Conservation (phyloP, 2,888 invertebrate species). For the Tetanocera ferruginea region DNA sequence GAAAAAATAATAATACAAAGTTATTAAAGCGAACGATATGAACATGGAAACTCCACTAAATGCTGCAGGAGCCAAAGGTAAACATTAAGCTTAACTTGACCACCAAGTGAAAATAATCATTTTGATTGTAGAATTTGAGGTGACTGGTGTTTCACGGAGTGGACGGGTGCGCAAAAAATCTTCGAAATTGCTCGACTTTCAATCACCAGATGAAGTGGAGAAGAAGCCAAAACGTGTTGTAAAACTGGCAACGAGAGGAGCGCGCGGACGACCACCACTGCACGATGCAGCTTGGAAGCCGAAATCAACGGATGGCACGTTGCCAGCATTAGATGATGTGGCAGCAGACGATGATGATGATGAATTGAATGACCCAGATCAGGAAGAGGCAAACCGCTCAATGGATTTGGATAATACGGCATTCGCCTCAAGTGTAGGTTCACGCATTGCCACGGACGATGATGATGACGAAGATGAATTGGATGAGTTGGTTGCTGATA, state of each 20-base stretch:
- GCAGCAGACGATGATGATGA: slow-evolving; percentile 56
- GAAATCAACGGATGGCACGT: slow-evolving; percentile 29
- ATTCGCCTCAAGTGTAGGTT: slow-evolving; percentile 37
- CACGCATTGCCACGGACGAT: slow-evolving; percentile 4
- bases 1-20: slow-evolving; percentile 20
- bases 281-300: slow-evolving; percentile 18
- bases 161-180: slow-evolving; percentile 95
- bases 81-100: neutral
- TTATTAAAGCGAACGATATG: neutral
- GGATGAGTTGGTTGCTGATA: slow-evolving; percentile 63
- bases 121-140: slow-evolving; percentile 76
- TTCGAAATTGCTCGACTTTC: slow-evolving; percentile 93
- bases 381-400: slow-evolving; percentile 13
- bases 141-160: slow-evolving; percentile 89
- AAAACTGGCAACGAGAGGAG: slow-evolving; percentile 24
- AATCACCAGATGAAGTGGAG: slow-evolving; percentile 88
- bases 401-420: neutral
- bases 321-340: slow-evolving; percentile 49
- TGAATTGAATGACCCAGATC: slow-evolving; percentile 54
- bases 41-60: slow-evolving; percentile 41
- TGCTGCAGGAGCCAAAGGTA: slow-evolving; percentile 33
- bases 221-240: slow-evolving; percentile 58
- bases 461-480: slow-evolving; percentile 62
- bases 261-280: slow-evolving; percentile 12
- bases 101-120: no score